Base-by-base conservation (phyloP, 2,113 vertebrate species). In the Scophthalmus maximus region DNA sequence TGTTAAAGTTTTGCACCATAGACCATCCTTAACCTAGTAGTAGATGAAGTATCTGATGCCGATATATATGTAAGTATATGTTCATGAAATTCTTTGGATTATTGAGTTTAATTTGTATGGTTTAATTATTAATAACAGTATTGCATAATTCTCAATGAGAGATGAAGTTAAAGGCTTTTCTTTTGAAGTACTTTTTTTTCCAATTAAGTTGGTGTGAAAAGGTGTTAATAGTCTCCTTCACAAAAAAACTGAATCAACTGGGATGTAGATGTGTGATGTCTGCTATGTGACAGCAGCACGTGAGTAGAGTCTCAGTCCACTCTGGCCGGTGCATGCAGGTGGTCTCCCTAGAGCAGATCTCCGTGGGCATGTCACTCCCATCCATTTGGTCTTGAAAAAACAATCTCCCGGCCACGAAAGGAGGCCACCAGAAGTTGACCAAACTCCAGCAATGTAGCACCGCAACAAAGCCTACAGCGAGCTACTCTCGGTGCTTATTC, bases 371-470 rank as follows among this genome's bases (percentile, higher is more conserved):
- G 84, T 87, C 78, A 78, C 85, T 90, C 70, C 73, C 83, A 84
- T 83, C 83, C 89, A 92, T 93, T 92, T 92, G 90, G 83, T 75
- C 71, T 76, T 88, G 80, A 55, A 87, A 87, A 87, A 87, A 85
- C 63, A 79, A 68, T 62, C 53, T 29, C n/a, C 36, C 2, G 0
- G 59, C 49, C 74, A 68, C 50, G 53, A 72, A 78, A 71, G 30
- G 60, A 69, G 40, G 68, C 65, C 68, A 75, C 63, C 25, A 61
- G 20, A 49, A 58, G 58, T 18, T 65, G 72, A 77, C 57, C 78
- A 75, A 85, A 79, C 57, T 68, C 49, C 53, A 62, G 65, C 71
- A 68, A 66, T 72, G 40, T 58, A 84, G 70, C 59, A 53, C 53
- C 69, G 77, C 53, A 30, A 29, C 60, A 17, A 5, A 17, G 38